A percentile compares a stretch with the other conserved stretches of the same genome.
Conservation (phyloP, 2,113 vertebrate genomes). For the Psittacula cyanocephala region DNA sequence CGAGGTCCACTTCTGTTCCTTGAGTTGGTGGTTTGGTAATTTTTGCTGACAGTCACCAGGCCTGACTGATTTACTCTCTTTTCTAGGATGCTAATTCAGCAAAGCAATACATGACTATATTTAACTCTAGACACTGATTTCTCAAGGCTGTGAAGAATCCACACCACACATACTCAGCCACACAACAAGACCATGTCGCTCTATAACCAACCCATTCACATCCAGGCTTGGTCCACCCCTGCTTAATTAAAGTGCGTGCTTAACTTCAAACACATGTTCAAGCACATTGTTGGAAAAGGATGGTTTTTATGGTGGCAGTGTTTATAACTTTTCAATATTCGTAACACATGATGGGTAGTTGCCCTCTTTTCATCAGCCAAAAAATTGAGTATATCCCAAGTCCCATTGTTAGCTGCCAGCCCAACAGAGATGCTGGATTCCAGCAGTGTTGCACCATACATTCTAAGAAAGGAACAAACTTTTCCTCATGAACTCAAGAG, state of each 20-base stretch:
- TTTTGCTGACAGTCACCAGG: background rate
- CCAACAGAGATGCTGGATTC: background rate
- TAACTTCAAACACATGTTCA: slow-evolving; percentile 47
- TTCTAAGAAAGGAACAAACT: background rate
- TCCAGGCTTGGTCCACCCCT: background rate
- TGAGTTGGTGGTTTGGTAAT: background rate
- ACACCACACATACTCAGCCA: background rate
- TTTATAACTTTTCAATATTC: slow-evolving; percentile 52
- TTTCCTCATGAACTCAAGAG: background rate
- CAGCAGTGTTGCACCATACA: background rate
- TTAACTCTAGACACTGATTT: background rate
- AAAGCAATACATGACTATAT: background rate
- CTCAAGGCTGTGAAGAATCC: background rate
- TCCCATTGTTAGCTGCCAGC: background rate
- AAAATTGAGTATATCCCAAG: background rate
- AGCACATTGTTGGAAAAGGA: slow-evolving; percentile 6
- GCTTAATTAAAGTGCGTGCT: slow-evolving; percentile 14
- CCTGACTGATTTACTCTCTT: background rate
- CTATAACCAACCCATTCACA: background rate
- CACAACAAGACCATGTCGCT: background rate
- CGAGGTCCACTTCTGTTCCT: background rate
- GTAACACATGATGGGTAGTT: slow-evolving; percentile 27
- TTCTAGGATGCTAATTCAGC: background rate
- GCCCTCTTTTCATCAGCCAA: slow-evolving; percentile 20
- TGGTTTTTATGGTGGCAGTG: background rate